Evolutionary conservation across 2,797 vertebrate genomes (phyloP), one percentile per base, ranked within the genome.

Genomic region (Carduelis carduelis): DNA sequence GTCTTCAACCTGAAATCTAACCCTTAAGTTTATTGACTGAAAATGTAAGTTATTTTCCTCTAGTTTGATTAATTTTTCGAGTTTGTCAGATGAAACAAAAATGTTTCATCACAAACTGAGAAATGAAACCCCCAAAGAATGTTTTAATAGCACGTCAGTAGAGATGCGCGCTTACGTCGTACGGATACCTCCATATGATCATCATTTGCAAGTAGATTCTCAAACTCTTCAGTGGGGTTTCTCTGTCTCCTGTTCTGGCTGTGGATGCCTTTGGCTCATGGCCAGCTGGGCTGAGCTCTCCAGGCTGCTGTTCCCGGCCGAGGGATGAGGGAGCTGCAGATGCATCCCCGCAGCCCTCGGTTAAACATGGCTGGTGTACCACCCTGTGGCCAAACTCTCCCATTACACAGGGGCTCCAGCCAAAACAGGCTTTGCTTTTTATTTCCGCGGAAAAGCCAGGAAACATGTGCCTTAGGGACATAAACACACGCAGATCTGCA

Each of bases 341-440:
- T 95, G 96, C 97, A 98, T 98, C 98, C 97, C 89, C 66, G 93
- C 97, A 95, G 78, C 97, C 90, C 98, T 98, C 98, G 93, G 97
- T 99, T 98, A 98, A 97, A 97, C 97, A 98, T 98, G 98, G 97
- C 94, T 98, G 97, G 98, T 98, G 96, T 99, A 98, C 99, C 99
- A 98, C 98, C 99, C 98, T 98, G 99, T 99, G 99, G 99, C 98
- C 98, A 97, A 98, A 97, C 97, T 94, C 97, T 95, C 98, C 98
- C 98, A 99, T 98, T 98, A 76, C 99, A 99, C 95, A 97, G 96
- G 97, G 97, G 97, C 76, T 86, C 77, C 21, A 82, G 53, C 49
- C 57, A 88, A 96, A 95, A 81, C 11, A 50, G 41, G 20, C 39
- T 68, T 46, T 63, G 26, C 23, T 0, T 53, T 49, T 86, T 52